Evolutionary conservation across 2,888 invertebrate species (phyloP).

Genomic region (Drosophila lutescens): DNA sequence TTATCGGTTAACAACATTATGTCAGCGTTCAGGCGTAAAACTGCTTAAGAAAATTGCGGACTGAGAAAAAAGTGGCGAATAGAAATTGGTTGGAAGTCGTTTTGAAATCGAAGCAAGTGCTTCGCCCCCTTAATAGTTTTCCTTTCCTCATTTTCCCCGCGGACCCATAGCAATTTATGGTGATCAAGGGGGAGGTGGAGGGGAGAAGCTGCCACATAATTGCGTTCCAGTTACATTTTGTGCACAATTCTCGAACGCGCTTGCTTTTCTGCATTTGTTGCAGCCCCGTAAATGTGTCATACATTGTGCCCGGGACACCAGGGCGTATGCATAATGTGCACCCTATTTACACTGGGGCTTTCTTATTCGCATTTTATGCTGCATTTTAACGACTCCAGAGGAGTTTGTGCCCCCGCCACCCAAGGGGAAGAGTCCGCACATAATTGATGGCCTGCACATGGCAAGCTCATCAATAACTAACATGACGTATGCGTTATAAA

Average conservation of each 20-base stretch:
- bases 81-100: slow-evolving; percentile 50
- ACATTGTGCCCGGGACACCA: slow-evolving; percentile 35
- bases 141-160: slow-evolving; percentile 27
- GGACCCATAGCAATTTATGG: slow-evolving; percentile 54
- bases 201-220: slow-evolving; percentile 63
- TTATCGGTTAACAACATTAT: slow-evolving; percentile 82
- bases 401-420: slow-evolving; percentile 6
- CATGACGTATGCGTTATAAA: slow-evolving; percentile 64
- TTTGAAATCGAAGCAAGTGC: slow-evolving; percentile 57
- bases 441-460: slow-evolving; percentile 69
- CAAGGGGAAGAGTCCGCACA: slow-evolving; percentile 13
- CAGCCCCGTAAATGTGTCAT: slow-evolving; percentile 33
- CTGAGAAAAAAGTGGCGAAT: slow-evolving; percentile 25
- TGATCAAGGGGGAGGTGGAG: slow-evolving; percentile 41
- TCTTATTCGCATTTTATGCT: slow-evolving; percentile 42
- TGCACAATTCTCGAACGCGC: slow-evolving; percentile 50
- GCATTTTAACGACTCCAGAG: slow-evolving; percentile 47
- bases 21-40: slow-evolving; percentile 81
- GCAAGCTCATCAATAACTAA: slow-evolving; percentile 64
- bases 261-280: slow-evolving; percentile 39
- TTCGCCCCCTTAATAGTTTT: slow-evolving; percentile 71
- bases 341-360: slow-evolving; percentile 33
- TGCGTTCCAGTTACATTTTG: slow-evolving; percentile 75
- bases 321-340: slow-evolving; percentile 52
- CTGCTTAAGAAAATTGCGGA: slow-evolving; percentile 81